Evolutionary conservation across 1,140 invertebrate species (phyloP).

Genomic region (Oncopodura yosiiana): DNA sequence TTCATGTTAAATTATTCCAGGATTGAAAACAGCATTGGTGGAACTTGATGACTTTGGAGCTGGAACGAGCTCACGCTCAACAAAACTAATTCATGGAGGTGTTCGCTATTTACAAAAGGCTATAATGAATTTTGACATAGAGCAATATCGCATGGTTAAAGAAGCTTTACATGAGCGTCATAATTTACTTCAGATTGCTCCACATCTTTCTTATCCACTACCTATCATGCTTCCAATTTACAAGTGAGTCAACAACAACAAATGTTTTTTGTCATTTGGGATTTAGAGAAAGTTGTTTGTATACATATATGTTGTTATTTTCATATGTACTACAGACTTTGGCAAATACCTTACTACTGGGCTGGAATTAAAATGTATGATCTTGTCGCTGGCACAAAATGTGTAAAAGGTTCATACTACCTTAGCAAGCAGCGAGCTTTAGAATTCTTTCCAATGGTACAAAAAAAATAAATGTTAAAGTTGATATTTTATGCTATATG

Average conservation of each 20-base stretch:
- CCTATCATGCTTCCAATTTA: constrained; percentile 99
- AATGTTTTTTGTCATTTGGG: neutral
- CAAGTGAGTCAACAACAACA: constrained; percentile 50
- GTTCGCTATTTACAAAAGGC: constrained; percentile 97
- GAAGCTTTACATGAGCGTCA: constrained; percentile 93
- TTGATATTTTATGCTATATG: constrained; percentile 35
- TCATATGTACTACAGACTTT: constrained; percentile 80
- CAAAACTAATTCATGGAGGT: constrained; percentile 98
- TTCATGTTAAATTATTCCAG: constrained; percentile 42
- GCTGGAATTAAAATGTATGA: constrained; percentile 98
- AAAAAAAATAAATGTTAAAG: constrained; percentile 37
- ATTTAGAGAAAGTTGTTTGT: constrained; percentile 2
- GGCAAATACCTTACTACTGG: constrained; percentile 71
- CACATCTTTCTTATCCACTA: constrained; percentile 89
- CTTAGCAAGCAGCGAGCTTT: constrained; percentile 85
- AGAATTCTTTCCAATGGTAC: constrained; percentile 91
- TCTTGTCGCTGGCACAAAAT: constrained; percentile 87
- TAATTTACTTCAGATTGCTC: constrained; percentile 87
- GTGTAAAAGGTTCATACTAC: constrained; percentile 90
- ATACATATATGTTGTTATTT: constrained; percentile 26
- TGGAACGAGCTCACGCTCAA: constrained; percentile 91
- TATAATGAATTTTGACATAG: constrained; percentile 84
- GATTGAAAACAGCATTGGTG: constrained; percentile 89
- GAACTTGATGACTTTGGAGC: constrained; percentile 96
- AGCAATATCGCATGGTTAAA: constrained; percentile 95